A percentile compares a stretch with the other conserved stretches of the same genome.
phyloP scores from a whole-genome alignment of 2,797 vertebrate genomes.

The Malacoctenus gilli region DNA sequence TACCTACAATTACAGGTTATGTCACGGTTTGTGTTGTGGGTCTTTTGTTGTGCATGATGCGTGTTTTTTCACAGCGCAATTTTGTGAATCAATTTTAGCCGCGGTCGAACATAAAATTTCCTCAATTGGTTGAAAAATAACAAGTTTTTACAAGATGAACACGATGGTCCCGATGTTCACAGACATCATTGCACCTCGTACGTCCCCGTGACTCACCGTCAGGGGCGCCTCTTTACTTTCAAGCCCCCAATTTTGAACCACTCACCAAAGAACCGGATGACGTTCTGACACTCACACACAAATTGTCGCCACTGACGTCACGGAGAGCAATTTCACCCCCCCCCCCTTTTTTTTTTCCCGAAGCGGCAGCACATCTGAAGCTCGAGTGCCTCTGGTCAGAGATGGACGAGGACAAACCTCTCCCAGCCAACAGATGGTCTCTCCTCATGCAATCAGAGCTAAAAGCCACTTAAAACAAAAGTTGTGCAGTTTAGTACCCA shows the following conservation, averaged over 20 bases:
- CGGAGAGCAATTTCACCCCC: background rate
- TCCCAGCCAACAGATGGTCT: background rate
- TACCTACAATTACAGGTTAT: too few species aligned
- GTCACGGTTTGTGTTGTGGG: too few species aligned
- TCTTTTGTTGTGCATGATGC: too few species aligned
- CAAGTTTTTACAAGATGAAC: too few species aligned
- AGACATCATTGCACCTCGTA: background rate
- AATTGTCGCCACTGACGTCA: slow-evolving; percentile 17
- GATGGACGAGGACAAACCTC: slow-evolving; percentile 1
- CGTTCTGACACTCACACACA: background rate
- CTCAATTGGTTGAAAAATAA: too few species aligned
- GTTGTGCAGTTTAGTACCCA: slow-evolving; percentile 10
- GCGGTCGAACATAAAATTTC: too few species aligned
- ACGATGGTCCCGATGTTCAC: too few species aligned
- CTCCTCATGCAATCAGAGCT: background rate
- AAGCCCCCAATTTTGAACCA: slow-evolving; percentile 28
- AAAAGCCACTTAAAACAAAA: slow-evolving; percentile 2
- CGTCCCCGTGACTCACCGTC: slow-evolving; percentile 15
- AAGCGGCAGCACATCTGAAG: background rate
- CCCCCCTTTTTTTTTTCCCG: background rate
- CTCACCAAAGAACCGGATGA: background rate
- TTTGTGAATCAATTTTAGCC: too few species aligned
- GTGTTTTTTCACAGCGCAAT: too few species aligned
- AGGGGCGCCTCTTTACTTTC: slow-evolving; percentile 27
- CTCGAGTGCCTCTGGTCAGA: slow-evolving; percentile 1